Evolutionary conservation across 2,113 vertebrate species (phyloP).

Genomic region (Oenanthe melanoleuca): DNA sequence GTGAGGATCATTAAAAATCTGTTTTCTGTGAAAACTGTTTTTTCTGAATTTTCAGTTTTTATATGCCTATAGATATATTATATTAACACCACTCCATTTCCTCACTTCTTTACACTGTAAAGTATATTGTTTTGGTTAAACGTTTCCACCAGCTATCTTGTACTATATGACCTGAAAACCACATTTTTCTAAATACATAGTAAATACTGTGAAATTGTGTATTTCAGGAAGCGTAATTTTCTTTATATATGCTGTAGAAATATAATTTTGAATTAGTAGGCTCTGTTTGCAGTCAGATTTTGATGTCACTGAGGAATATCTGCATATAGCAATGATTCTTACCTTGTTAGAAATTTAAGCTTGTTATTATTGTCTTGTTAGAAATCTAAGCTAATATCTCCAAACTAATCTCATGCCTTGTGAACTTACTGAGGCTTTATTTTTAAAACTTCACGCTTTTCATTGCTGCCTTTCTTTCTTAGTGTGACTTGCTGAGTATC

Average conservation of each 20-base stretch:
- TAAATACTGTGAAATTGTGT: neutral
- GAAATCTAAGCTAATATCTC: neutral
- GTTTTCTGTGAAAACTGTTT: neutral
- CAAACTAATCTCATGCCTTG: rapidly evolving
- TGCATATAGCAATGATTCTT: neutral
- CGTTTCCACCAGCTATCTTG: neutral
- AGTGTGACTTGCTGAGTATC: neutral
- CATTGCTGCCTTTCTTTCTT: neutral
- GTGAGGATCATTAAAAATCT: neutral
- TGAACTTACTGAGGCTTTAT: neutral
- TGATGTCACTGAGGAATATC: neutral
- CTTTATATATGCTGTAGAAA: neutral
- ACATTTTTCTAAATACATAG: neutral
- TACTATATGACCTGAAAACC: neutral
- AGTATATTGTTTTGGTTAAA: neutral
- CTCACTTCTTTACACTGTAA: neutral
- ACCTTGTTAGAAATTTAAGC: too few species aligned
- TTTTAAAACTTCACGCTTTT: neutral
- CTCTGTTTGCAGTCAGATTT: neutral
- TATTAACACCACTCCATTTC: neutral
- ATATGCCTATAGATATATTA: neutral
- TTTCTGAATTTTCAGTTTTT: neutral
- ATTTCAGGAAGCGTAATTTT: neutral
- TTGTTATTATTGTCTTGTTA: neutral
- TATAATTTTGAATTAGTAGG: neutral